Base-by-base conservation (phyloP, 2,888 invertebrate species). In the Pharmacophagus antenor region DNA sequence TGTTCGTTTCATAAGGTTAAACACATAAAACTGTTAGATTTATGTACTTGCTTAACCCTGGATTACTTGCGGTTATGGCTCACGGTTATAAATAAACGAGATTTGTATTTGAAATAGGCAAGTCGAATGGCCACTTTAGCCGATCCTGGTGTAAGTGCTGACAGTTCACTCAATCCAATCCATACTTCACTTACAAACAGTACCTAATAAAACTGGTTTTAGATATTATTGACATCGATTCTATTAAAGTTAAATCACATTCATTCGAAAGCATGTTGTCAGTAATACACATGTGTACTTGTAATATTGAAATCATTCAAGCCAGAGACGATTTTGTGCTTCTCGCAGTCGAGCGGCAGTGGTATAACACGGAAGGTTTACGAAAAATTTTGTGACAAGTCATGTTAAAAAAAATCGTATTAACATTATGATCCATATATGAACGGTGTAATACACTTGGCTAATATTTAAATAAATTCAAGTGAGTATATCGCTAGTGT, bases 1-100 rank as follows among this genome's bases (percentile, higher is more conserved):
- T 5, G 37, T n/a, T 18, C 18, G 42, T 44, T 44, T n/a, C 42
- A 44, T 7, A 18, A 7, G 4, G 15, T n/a, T 2, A 44, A 78
- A 75, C 69, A 22, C 12, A 17, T 56, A 42, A 25, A 49, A 41
- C 47, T 37, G 31, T 27, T 20, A 21, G 21, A 47, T 56, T 49
- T 41, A 23, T 49, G 22, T 25, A 15, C 18, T 18, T 41, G 20
- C n/a, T 23, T 23, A 21, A 46, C 15, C 18, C 42, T 4, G 22
- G 10, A 42, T 41, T 7, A 44, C 12, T 23, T 7, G 27, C 15
- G 22, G 55, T 51, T 46, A 31, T 21, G 17, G 25, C 18, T 17
- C n/a, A 18, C 1, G 6, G 23, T 22, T 60, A 37, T 42, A 18
- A 56, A 56, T 47, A 52, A 52, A 25, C 25, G 41, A 21, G 47